Evolutionary conservation across 2,888 invertebrate species (phyloP), one percentile per base, ranked within the genome.

Genomic region (Acrocyrtus sp.): DNA sequence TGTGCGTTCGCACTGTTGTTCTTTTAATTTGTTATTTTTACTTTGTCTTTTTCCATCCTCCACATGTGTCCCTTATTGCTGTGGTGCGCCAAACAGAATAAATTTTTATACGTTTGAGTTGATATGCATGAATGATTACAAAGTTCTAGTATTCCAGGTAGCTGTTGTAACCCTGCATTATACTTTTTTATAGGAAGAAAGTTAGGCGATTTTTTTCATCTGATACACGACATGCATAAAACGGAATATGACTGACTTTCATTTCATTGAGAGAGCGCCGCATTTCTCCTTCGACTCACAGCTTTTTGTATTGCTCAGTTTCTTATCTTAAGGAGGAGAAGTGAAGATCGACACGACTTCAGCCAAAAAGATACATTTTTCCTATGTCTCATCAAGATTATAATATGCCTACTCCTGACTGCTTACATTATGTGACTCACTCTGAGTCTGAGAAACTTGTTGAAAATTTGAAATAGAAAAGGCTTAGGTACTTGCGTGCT

Each of bases 1-100:
- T n/a, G 50, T 17, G 34, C 45, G 19, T 19, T 61, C 48, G 48
- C 60, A 54, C 54, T 70, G 39, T 62, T 47, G 48, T 69, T 69
- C 12, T 34, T 69, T 48, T 56, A 54, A 29, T 48, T 57, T 48
- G 5, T 66, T 22, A 50, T 50, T 22, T 10, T 8, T 19, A 34
- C 22, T 50, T 50, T 10, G 17, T 19, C 21, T 54, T 17, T 27
- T 48, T 48, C n/a, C 10, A 24, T 51, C 15, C 26, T 17, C 34
- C 34, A 8, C 12, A 34, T 51, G 22, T 61, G 17, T 51, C 41
- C 51, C 41, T 51, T 34, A 26, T 26, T 62, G 51, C 50, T 24
- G 50, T 26, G n/a, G 43, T 5, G 15, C 1, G 39, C 22, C n/a
- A n/a, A n/a, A n/a, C n/a, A n/a, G n/a, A n/a, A n/a, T n/a, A n/a